Evolutionary conservation across 2,888 invertebrate species (phyloP).

Genomic region (Dolichomitus sp.): DNA sequence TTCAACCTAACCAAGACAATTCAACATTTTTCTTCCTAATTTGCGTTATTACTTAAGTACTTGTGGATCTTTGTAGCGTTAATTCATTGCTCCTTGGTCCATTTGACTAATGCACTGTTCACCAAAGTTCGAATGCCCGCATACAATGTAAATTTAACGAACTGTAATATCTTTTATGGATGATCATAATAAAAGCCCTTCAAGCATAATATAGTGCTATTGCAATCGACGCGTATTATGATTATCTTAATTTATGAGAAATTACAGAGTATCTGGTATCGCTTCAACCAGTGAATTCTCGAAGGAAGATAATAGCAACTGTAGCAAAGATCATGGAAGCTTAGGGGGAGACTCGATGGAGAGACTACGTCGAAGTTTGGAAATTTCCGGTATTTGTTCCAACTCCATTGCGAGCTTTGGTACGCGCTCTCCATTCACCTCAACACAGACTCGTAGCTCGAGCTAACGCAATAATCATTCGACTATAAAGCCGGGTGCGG

Average conservation of each 20-base stretch:
- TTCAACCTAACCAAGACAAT: no score
- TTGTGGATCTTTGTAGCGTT: background rate
- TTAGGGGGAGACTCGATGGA: constrained; percentile 10
- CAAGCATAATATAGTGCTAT: constrained; percentile 1
- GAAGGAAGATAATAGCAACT: constrained; percentile 40
- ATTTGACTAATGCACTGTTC: background rate
- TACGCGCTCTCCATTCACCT: constrained; percentile 4
- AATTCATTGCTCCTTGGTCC: background rate
- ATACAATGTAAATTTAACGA: background rate
- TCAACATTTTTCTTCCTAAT: background rate
- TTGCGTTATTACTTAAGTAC: background rate
- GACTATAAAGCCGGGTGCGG: constrained; percentile 24
- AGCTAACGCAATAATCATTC: constrained; percentile 54
- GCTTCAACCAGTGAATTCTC: constrained; percentile 18
- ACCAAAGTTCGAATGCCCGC: background rate
- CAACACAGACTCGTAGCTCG: background rate
- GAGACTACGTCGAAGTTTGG: constrained; percentile 25
- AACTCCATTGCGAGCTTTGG: constrained; percentile 45
- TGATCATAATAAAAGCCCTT: constrained; percentile 21
- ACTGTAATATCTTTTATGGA: background rate
- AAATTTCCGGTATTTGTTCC: constrained; percentile 60
- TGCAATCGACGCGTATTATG: constrained; percentile 17
- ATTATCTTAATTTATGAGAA: constrained; percentile 28
- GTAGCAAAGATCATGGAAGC: constrained; percentile 12
- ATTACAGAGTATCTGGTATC: constrained; percentile 26